A percentile compares a stretch with the other conserved stretches of the same genome.
Evolutionary conservation across 1,140 invertebrate species (phyloP).

Genomic region (Wiebesia pumilae): DNA sequence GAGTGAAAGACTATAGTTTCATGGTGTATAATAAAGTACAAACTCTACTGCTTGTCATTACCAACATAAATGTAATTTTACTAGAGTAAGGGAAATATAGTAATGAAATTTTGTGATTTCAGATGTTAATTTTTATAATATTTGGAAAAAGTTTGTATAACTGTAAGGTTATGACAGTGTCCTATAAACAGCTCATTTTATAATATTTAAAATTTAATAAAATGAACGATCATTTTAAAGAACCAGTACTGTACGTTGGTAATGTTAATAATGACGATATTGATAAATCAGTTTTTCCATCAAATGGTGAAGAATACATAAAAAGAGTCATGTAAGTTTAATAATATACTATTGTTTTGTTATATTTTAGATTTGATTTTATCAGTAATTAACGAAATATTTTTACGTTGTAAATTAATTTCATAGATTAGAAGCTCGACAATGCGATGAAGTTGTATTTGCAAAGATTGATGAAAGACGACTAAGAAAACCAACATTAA

Average conservation of each 20-base stretch:
- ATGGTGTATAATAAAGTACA: neutral
- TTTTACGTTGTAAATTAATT: conserved; percentile 9
- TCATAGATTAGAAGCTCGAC: conserved; percentile 75
- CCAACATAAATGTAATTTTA: neutral
- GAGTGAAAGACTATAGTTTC: neutral
- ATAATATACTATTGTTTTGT: conserved; percentile 20
- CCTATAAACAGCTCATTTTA: neutral
- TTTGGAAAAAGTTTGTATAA: neutral
- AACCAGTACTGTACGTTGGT: conserved; percentile 67
- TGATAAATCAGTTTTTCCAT: conserved; percentile 74
- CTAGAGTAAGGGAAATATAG: neutral
- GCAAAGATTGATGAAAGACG: conserved; percentile 72
- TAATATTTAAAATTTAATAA: conserved; percentile 14
- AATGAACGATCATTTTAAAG: conserved; percentile 63
- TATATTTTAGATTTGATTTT: conserved; percentile 37
- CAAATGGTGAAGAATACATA: conserved; percentile 77
- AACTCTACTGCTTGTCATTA: neutral
- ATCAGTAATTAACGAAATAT: conserved; percentile 16
- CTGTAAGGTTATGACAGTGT: neutral
- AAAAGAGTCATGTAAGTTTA: conserved; percentile 75
- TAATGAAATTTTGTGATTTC: neutral
- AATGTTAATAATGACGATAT: conserved; percentile 71
- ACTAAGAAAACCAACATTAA: conserved; percentile 69
- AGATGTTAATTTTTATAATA: neutral
- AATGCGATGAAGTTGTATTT: conserved; percentile 75